A percentile compares a stretch with the other conserved stretches of the same genome.
These are phyloP conservation scores for Callosobruchus maculatus DNA, from an alignment of 2,888 invertebrate genomes.

Conservation along the genomic window DNA sequence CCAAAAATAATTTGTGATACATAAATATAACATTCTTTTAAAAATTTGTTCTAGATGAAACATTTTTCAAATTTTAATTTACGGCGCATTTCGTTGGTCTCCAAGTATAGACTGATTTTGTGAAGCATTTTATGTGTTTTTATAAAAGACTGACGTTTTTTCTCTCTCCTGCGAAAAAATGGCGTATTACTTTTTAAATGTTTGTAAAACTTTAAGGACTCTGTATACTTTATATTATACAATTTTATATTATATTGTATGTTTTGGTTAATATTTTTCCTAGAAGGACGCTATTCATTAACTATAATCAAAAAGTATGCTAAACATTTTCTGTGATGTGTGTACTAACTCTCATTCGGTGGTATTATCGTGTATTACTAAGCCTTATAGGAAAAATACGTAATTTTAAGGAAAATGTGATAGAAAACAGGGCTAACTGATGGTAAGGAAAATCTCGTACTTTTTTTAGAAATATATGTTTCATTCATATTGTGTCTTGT, in stretches of 20 bases:
- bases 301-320: neutral
- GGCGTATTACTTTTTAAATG: neutral
- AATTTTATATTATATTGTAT: neutral
- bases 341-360: neutral
- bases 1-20: too few species aligned
- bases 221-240: neutral
- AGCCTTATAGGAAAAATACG: neutral
- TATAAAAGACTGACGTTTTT: neutral
- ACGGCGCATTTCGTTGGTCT: neutral
- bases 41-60: too few species aligned
- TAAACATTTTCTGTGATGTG: neutral
- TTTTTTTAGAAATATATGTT: neutral
- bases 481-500: neutral
- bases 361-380: neutral
- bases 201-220: neutral
- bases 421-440: neutral
- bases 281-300: neutral
- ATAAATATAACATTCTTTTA: too few species aligned
- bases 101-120: neutral
- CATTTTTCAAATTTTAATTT: neutral
- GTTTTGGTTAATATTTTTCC: neutral
- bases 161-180: neutral
- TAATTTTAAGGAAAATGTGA: neutral
- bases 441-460: neutral
- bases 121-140: neutral